Evolutionary conservation across 2,797 vertebrate species (phyloP).

Genomic region (Amphiprion clarkii): DNA sequence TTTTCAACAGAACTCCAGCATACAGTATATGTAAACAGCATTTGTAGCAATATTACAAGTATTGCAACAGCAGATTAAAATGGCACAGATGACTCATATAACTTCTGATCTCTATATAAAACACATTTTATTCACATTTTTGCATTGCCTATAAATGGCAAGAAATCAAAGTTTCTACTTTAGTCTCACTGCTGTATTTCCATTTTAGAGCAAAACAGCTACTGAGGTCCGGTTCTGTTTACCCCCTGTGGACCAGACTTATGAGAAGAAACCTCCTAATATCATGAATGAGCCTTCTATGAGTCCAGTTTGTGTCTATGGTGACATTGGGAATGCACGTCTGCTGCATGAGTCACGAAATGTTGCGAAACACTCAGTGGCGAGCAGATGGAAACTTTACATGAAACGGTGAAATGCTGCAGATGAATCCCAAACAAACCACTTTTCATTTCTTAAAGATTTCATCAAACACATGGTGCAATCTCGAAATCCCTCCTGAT

Average conservation of each 20-base stretch:
- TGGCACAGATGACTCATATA: no score
- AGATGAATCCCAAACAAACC: neutral
- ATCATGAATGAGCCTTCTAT: slow-evolving; percentile 76
- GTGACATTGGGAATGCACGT: slow-evolving; percentile 65
- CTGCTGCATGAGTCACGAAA: slow-evolving; percentile 76
- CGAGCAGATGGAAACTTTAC: slow-evolving; percentile 66
- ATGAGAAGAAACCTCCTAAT: slow-evolving; percentile 41
- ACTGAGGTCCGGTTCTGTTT: slow-evolving; percentile 15
- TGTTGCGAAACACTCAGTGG: slow-evolving; percentile 70
- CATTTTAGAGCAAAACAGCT: no score
- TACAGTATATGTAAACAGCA: no score
- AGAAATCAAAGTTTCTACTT: no score
- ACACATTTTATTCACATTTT: no score
- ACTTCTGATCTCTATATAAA: no score
- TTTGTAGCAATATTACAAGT: no score
- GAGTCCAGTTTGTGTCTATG: slow-evolving; percentile 48
- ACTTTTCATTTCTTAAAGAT: neutral
- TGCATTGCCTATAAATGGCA: no score
- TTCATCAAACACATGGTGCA: neutral
- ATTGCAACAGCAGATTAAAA: no score
- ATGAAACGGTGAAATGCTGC: slow-evolving; percentile 39
- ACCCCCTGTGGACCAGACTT: slow-evolving; percentile 20
- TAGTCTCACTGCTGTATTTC: no score
- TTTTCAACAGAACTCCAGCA: no score
- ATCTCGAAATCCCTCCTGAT: neutral